Base-by-base conservation (phyloP, 2,113 vertebrate species). In the Entosphenus tridentatus region DNA sequence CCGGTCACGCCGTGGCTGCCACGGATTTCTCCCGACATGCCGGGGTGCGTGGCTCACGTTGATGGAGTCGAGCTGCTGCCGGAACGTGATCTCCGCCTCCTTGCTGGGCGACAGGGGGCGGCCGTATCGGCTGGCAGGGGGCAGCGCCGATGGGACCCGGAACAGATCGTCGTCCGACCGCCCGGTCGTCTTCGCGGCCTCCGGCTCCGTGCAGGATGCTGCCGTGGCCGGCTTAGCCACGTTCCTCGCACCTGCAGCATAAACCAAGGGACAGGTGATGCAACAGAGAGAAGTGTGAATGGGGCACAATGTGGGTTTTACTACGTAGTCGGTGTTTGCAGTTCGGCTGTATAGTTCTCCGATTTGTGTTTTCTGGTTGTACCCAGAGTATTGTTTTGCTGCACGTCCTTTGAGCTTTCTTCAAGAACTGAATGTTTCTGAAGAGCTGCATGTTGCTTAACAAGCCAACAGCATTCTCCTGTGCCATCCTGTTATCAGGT, bases 21-120 rank as follows among this genome's bases (percentile, higher is more conserved):
- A 39, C 39, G 6, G 39, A 39, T 39, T 39, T 39, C 39, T 39
- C 39, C 39, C 39, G 39, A 39, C 39, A 39, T 39, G 39, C 39
- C 39, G 39, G 6, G 39, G 39, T 39, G 39, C 6, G 39, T 39
- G 39, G 39, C 88, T 88, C 75, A 97, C 89, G n/a, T 85, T 87
- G 78, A 96, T 88, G 1, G 91, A 89, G 78, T 88, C 87, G 12
- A 98, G 81, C 75, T 95, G 88, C 80, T 95, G 91, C 57, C 85
- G 82, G 75, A 95, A 82, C 57, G 85, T 83, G n/a, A 89, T 75
- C 71, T 97, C 88, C 0, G 86, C 81, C 11, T 98, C 93, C 70
- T 93, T 96, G 78, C 83, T 89, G 55, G 88, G 90, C 21, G 91
- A 84, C 75, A 92, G 93, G 75, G 91, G 82, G 71, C 89, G 82